These are phyloP conservation scores for Listronotus bonariensis DNA, from an alignment of 1,140 invertebrate species.

Conservation along the genomic window DNA sequence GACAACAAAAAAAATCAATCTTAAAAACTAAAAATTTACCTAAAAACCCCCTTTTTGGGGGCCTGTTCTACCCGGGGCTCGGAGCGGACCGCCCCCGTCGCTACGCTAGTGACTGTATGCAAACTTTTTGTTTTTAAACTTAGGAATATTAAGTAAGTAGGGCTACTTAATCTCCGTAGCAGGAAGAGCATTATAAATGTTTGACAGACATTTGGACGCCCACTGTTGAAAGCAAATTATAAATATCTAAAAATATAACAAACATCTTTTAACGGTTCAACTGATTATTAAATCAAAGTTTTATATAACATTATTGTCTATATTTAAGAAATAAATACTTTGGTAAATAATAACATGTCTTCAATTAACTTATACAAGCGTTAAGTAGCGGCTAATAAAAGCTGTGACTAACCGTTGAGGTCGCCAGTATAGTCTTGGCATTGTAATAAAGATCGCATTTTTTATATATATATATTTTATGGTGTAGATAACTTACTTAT, in stretches of 20 bases:
- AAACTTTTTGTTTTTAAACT: too few species aligned
- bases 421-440: constrained; percentile 11
- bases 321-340: not conserved
- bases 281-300: not conserved
- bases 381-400: constrained; percentile 19
- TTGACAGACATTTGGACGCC: too few species aligned
- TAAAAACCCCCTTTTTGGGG: too few species aligned
- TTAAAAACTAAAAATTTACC: too few species aligned
- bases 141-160: too few species aligned
- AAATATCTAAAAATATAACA: constrained; percentile 5
- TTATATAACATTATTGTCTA: too few species aligned
- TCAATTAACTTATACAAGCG: not conserved
- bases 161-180: not conserved
- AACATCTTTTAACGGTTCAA: not conserved
- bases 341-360: constrained; percentile 16
- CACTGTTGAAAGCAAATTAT: constrained; percentile 2
- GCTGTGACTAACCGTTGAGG: constrained; percentile 18
- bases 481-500: too few species aligned
- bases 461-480: too few species aligned
- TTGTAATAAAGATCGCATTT: not conserved
- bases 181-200: not conserved
- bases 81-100: too few species aligned
- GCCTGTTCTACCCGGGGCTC: too few species aligned
- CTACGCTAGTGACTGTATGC: too few species aligned
- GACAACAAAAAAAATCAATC: too few species aligned